Base-by-base conservation (phyloP, 2,888 invertebrate genomes). In the Eupithecia exiguata region DNA sequence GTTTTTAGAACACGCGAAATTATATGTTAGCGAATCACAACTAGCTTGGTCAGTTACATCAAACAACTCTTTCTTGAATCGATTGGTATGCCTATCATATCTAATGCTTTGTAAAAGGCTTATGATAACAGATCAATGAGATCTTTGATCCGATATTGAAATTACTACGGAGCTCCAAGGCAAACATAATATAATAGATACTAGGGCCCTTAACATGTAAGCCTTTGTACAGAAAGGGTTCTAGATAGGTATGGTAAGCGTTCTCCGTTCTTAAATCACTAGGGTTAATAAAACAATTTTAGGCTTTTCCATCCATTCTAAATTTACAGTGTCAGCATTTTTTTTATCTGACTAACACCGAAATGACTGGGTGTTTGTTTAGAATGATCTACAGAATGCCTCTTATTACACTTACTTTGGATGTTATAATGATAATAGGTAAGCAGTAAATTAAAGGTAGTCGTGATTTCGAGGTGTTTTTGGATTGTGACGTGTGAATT, bases 131-230 rank as follows among this genome's bases (percentile, higher is more conserved):
- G 61, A 61, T 25, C 30, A 61, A 61, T 30, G 61, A 16, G 61
- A 61, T 61, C 61, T 30, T 61, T 30, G 61, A 61, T 61, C 61
- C 30, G 16, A 61, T 61, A 61, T 61, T 61, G 61, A 30, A 30
- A 61, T 61, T 30, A 21, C n/a, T 53, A 53, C 9, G 21, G 10
- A 16, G 30, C 21, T 58, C 58, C 12, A n/a, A 58, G 12, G 21
- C 30, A 61, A 61, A 53, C 10, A 21, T 10, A 53, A 53, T n/a
- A 53, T 46, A 46, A 18, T 6, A 46, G 49, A 21, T 12, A 14
- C 58, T 25, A 12, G 12, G 5, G 25, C 14, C 53, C 58, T 25
- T 58, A 25, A 14, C 25, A 5, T 25, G 25, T 58, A 21, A 58
- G 58, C 25, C 5, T 53, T 10, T 53, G 25, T 25, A 58, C 21